Conservation (phyloP, 2,797 vertebrate species). For the Mus spretus region DNA sequence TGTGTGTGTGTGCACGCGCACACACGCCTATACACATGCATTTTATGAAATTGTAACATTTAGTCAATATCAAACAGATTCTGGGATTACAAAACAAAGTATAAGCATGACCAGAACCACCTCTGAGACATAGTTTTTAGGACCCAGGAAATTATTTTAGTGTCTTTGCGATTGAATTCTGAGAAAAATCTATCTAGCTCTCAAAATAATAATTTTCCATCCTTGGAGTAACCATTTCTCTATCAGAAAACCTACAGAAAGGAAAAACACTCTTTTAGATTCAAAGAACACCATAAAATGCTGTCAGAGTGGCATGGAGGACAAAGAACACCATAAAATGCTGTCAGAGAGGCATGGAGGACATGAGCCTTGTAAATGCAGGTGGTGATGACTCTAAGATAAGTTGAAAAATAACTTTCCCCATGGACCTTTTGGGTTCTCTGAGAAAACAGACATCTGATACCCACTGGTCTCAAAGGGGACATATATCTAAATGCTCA, state of each 20-base stretch:
- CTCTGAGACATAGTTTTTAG: neutral
- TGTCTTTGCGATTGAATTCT: neutral
- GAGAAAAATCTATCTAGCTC: conserved; percentile 11
- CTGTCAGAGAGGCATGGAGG: rapidly evolving
- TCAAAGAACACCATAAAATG: neutral
- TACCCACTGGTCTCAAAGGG: neutral
- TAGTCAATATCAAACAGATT: neutral
- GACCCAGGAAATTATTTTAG: neutral
- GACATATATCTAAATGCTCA: neutral
- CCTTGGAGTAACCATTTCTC: neutral
- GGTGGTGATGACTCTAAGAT: neutral
- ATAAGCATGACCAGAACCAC: neutral
- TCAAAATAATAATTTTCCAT: conserved; percentile 39
- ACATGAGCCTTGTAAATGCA: neutral
- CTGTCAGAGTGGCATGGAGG: rapidly evolving
- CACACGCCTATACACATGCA: neutral
- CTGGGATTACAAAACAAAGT: neutral
- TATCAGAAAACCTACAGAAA: conserved; percentile 15
- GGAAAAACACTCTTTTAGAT: neutral
- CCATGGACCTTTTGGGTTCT: neutral
- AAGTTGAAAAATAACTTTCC: neutral
- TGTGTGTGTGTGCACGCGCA: neutral
- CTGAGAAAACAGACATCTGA: neutral
- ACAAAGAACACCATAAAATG: neutral
- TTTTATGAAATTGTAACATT: neutral